phyloP scores from a whole-genome alignment of 2,888 invertebrate genomes.

The Piscicola geometra region DNA sequence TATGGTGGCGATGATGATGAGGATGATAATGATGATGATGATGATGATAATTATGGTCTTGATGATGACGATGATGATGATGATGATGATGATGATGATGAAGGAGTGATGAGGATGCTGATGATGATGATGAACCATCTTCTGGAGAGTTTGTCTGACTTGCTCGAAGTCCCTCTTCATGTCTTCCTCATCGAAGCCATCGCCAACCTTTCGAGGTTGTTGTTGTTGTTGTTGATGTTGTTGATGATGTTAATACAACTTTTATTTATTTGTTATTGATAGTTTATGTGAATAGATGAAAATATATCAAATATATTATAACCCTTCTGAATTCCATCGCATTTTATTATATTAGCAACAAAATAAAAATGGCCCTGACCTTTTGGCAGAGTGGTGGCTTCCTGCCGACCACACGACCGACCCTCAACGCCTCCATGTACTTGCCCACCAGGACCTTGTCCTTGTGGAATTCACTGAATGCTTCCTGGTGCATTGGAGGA shows the following conservation, averaged over 20 bases:
- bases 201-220: slow-evolving; percentile 26
- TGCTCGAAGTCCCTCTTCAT: slow-evolving; percentile 48
- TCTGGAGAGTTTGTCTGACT: slow-evolving; percentile 48
- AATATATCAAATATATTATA: no score
- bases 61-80: background rate
- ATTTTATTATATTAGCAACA: no score
- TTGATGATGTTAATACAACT: no score
- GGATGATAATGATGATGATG: background rate
- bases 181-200: slow-evolving; percentile 39
- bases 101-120: background rate
- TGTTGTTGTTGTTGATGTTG: no score
- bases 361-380: no score
- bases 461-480: slow-evolving; percentile 53
- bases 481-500: slow-evolving; percentile 49
- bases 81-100: background rate
- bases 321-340: no score
- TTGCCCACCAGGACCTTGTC: slow-evolving; percentile 50
- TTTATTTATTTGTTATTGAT: no score
- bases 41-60: background rate
- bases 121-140: slow-evolving; percentile 46
- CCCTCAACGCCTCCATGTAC: slow-evolving; percentile 49
- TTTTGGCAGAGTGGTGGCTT: slow-evolving; percentile 14
- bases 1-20: background rate
- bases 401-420: slow-evolving; percentile 45
- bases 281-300: no score